Evolutionary conservation across 1,140 invertebrate species (phyloP), one percentile per base, ranked within the genome.

Genomic region (Drosophila repleta): DNA sequence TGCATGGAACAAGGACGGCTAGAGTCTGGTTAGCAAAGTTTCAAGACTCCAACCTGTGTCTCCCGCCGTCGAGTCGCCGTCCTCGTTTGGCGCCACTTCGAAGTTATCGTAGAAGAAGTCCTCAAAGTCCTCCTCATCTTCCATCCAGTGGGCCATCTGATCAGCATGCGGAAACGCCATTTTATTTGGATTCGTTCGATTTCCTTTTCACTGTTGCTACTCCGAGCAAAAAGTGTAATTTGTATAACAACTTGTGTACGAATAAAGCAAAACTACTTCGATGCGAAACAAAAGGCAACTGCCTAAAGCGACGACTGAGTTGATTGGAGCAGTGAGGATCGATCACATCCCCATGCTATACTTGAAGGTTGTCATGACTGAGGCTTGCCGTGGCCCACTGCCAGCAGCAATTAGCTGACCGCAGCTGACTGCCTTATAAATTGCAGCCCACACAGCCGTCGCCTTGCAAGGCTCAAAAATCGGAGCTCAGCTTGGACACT

Each of bases 401-500:
- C 78, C 82, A 85, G 66, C 20, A 61, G 66, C 82, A 85, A 88
- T 85, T 85, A 85, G 82, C n/a, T n/a, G n/a, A n/a, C n/a, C n/a
- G n/a, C n/a, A n/a, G n/a, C n/a, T n/a, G n/a, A n/a, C 20, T 7
- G 56, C 48, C 46, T 78, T 71, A 62, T 82, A 88, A 87, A 87
- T 82, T 67, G 10, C 53, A 55, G 53, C 60, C 77, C 51, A 60
- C 80, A 66, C 76, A n/a, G 49, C 39, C 0, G 39, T 52, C 55
- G 32, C 61, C 21, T 41, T 43, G 51, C 21, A 46, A 8, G 32
- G 49, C 43, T 35, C 49, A 53, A 77, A 29, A 49, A 32, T 46
- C 18, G 26, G 39, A 76, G 56, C 24, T 35, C 10, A 35, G 32
- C 32, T 35, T 46, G 39, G 55, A 51, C 84, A 78, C 56, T 76